A percentile compares a stretch with the other conserved stretches of the same genome.
These are phyloP conservation scores for Anableps anableps DNA, from an alignment of 2,797 vertebrate genomes.

Conservation along the genomic window DNA sequence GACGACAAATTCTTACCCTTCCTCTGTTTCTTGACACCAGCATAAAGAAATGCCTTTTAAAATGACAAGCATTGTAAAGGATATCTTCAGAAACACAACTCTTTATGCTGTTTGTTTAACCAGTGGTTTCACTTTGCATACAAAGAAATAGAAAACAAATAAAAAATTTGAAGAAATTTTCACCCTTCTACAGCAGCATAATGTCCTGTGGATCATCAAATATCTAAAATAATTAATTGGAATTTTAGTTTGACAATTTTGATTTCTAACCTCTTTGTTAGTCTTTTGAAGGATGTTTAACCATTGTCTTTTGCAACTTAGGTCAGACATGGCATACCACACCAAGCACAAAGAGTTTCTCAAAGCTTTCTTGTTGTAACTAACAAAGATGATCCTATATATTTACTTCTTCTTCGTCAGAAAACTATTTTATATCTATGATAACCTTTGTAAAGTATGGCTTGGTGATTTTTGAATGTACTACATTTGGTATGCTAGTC, in stretches of 20 bases:
- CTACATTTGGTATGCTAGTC: not conserved
- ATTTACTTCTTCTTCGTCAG: too few relatives aligned
- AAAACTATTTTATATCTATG: too few relatives aligned
- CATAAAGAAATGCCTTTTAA: slow-evolving; percentile 16
- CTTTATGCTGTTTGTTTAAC: not conserved
- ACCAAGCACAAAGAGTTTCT: too few relatives aligned
- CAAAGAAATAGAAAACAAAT: not conserved
- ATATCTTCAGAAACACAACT: not conserved
- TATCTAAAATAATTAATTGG: not conserved
- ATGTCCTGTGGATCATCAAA: not conserved
- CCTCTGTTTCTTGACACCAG: slow-evolving; percentile 21
- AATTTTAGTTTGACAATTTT: not conserved
- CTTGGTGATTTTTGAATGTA: not conserved
- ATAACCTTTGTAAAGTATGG: not conserved
- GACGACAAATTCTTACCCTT: slow-evolving; percentile 36
- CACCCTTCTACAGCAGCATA: not conserved
- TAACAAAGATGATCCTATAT: too few relatives aligned
- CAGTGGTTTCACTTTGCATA: not conserved
- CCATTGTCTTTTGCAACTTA: too few relatives aligned
- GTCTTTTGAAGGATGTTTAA: not conserved
- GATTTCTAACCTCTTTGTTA: not conserved
- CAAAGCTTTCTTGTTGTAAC: too few relatives aligned
- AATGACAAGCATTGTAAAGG: not conserved
- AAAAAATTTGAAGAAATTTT: not conserved
- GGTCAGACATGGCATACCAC: not conserved